phyloP scores from a whole-genome alignment of 2,113 vertebrate species.

The Pteronura brasiliensis region DNA sequence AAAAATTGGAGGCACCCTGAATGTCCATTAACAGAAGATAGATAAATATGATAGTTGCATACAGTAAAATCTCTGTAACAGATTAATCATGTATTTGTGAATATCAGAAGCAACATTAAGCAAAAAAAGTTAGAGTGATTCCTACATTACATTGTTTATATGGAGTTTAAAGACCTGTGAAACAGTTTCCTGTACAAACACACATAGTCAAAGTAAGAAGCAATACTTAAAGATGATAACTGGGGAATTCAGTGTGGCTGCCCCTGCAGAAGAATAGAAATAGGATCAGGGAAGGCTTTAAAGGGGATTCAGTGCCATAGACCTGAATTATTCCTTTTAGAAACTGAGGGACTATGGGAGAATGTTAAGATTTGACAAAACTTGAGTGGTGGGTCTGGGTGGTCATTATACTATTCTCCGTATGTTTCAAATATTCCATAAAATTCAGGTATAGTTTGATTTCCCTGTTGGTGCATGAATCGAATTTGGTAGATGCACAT shows the following conservation, averaged over 20 bases:
- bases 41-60: neutral
- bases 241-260: neutral
- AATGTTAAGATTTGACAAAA: neutral
- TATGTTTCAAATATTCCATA: neutral
- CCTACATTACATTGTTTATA: neutral
- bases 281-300: neutral
- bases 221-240: neutral
- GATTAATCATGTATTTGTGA: neutral
- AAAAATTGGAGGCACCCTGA: neutral
- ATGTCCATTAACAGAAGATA: neutral
- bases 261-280: neutral
- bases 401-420: neutral
- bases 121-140: neutral
- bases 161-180: neutral
- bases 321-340: neutral
- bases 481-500: slow-evolving; percentile 49
- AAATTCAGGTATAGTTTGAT: neutral
- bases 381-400: neutral
- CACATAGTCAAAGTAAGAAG: neutral
- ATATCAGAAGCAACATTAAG: neutral
- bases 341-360: neutral
- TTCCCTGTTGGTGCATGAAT: slow-evolving; percentile 5
- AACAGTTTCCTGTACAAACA: neutral
- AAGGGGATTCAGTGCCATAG: neutral
- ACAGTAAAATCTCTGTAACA: neutral